Percentiles rank a stretch among this genome's conserved stretches.
Conservation (phyloP, 1,140 invertebrate species). For the Gonioctena quinquepunctata region DNA sequence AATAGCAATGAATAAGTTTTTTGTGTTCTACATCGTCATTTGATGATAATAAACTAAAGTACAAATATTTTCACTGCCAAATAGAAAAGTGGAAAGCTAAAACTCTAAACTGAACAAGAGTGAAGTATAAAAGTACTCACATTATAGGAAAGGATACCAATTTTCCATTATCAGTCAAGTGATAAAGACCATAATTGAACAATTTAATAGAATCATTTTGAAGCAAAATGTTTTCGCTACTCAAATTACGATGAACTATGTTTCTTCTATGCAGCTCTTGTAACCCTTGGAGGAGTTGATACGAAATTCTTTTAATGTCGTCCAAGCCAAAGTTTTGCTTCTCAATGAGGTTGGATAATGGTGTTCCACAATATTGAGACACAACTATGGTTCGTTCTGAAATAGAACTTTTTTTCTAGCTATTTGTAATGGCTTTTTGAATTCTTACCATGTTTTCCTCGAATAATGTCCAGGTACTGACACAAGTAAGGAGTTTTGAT, state of each 20-base stretch:
- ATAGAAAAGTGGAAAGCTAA: too few relatives aligned
- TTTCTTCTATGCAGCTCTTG: constrained; percentile 73
- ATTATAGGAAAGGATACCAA: constrained; percentile 92
- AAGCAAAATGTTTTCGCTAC: constrained; percentile 82
- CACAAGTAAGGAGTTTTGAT: constrained; percentile 82
- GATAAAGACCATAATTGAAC: constrained; percentile 90
- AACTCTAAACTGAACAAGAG: too few relatives aligned
- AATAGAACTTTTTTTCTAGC: constrained; percentile 37
- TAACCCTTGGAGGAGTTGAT: constrained; percentile 75
- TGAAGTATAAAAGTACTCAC: constrained; percentile 64
- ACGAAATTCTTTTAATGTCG: constrained; percentile 65
- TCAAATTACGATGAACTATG: constrained; percentile 80
- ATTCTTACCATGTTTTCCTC: constrained; percentile 88
- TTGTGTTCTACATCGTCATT: too few relatives aligned
- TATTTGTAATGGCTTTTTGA: neutral
- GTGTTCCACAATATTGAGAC: constrained; percentile 80
- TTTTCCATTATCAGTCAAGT: constrained; percentile 84
- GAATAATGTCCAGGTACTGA: constrained; percentile 86
- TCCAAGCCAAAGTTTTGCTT: constrained; percentile 55
- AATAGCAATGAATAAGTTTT: too few relatives aligned
- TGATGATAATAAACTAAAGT: too few relatives aligned
- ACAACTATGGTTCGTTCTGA: constrained; percentile 89
- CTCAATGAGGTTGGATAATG: constrained; percentile 57
- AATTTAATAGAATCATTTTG: constrained; percentile 78
- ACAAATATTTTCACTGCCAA: too few relatives aligned